A percentile compares a stretch with the other conserved stretches of the same genome.
These are phyloP conservation scores for Emberiza fucata DNA, from an alignment of 2,113 vertebrate genomes.

Conservation along the genomic window DNA sequence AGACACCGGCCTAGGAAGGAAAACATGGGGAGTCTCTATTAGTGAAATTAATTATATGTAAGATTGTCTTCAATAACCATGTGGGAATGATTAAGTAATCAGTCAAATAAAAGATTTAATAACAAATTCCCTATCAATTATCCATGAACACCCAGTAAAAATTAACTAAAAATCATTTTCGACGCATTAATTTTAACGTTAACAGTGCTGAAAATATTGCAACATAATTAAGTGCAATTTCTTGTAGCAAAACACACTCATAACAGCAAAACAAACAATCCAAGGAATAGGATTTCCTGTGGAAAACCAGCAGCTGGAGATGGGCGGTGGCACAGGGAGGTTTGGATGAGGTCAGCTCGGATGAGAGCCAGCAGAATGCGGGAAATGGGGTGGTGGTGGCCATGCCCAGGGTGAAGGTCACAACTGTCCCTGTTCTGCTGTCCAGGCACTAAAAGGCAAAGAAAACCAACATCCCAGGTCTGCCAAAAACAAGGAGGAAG, in stretches of 20 bases:
- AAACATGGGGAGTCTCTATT: slow-evolving; percentile 66
- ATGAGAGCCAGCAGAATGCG: rapidly evolving
- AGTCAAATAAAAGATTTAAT: slow-evolving; percentile 69
- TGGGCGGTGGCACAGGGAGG: not conserved
- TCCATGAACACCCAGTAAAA: slow-evolving; percentile 61
- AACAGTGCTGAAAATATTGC: slow-evolving; percentile 26
- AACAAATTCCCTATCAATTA: slow-evolving; percentile 68
- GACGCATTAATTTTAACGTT: slow-evolving; percentile 24
- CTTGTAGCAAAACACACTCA: slow-evolving; percentile 39
- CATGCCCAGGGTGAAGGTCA: not conserved
- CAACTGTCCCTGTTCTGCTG: rapidly evolving
- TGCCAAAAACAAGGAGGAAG: not conserved
- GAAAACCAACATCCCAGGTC: rapidly evolving
- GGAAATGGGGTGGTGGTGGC: not conserved
- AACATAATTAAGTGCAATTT: slow-evolving; percentile 53
- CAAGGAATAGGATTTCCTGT: not conserved
- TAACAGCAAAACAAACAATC: slow-evolving; percentile 48
- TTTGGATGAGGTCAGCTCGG: not conserved
- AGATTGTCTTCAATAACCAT: slow-evolving; percentile 68
- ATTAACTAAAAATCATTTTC: slow-evolving; percentile 57
- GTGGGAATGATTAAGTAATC: slow-evolving; percentile 70
- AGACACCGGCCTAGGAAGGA: slow-evolving; percentile 51
- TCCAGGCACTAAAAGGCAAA: not conserved
- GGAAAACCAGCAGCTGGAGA: not conserved
- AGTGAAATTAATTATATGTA: slow-evolving; percentile 71